Evolutionary conservation across 2,888 invertebrate species (phyloP).

Genomic region (Sphaeridia pumilis): DNA sequence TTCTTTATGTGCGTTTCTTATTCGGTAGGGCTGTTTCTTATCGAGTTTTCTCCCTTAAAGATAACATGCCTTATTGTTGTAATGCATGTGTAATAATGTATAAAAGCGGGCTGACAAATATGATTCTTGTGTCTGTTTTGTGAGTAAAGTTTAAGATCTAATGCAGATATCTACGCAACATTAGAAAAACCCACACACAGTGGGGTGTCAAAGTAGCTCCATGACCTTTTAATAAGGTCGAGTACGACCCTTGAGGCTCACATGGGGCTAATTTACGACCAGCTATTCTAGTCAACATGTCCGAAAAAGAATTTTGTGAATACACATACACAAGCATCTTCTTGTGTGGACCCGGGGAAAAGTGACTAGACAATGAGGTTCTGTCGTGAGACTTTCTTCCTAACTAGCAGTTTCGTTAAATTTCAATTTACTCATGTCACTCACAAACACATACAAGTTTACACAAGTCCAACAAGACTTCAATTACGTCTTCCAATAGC

Average conservation of each 20-base stretch:
- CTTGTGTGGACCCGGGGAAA: background rate
- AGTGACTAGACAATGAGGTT: too few relatives aligned
- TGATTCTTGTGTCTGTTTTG: background rate
- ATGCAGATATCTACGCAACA: constrained; percentile 6
- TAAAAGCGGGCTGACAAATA: background rate
- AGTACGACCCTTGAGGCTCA: constrained; percentile 27
- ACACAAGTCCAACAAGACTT: background rate
- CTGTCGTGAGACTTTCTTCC: too few relatives aligned
- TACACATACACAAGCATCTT: background rate
- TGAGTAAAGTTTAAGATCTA: constrained; percentile 12
- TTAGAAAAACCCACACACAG: constrained; percentile 26
- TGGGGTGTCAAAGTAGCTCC: constrained; percentile 27
- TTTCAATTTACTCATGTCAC: constrained; percentile 1
- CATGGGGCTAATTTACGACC: constrained; percentile 29
- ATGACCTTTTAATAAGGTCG: constrained; percentile 37
- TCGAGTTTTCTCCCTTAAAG: too few relatives aligned
- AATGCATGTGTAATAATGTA: too few relatives aligned
- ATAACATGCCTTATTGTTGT: too few relatives aligned
- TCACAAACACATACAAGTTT: too few relatives aligned
- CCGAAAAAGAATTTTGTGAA: background rate
- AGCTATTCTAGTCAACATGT: constrained; percentile 9
- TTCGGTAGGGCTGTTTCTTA: too few relatives aligned
- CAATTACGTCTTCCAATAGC: background rate
- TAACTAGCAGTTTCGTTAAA: too few relatives aligned
- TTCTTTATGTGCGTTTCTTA: too few relatives aligned